Evolutionary conservation across 2,888 invertebrate species (phyloP).

Genomic region (Lasioglossum marginatum): DNA sequence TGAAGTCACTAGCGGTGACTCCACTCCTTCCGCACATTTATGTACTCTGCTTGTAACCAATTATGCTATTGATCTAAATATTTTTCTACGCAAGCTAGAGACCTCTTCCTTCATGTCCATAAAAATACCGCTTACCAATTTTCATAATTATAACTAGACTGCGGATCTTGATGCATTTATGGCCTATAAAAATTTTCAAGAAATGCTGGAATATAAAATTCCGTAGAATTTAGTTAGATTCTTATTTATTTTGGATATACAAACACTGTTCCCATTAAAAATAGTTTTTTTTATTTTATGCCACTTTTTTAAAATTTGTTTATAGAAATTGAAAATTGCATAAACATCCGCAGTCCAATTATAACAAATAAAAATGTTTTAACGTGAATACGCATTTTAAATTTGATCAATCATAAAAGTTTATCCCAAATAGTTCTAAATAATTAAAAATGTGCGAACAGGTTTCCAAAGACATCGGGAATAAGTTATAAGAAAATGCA

Average conservation of each 20-base stretch:
- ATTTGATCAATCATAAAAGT: not conserved
- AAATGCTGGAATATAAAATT: no score
- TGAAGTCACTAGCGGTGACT: not conserved
- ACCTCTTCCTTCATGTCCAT: not conserved
- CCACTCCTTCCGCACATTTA: not conserved
- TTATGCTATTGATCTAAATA: not conserved
- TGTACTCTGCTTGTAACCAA: not conserved
- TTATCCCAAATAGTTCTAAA: not conserved
- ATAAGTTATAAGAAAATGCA: not conserved
- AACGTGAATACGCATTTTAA: no score
- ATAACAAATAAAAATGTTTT: no score
- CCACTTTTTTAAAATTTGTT: no score
- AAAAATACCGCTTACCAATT: not conserved
- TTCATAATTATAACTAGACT: not conserved
- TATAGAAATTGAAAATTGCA: no score
- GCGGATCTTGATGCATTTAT: no score
- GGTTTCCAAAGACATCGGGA: not conserved
- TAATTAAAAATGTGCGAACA: no score
- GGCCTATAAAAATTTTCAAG: no score
- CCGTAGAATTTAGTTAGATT: no score
- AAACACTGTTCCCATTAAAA: no score
- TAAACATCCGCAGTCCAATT: not conserved
- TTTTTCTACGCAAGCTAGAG: not conserved
- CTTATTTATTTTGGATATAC: no score
- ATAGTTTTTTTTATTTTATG: no score